Base-by-base conservation (phyloP, 1,140 invertebrate genomes). In the Listronotus oregonensis region DNA sequence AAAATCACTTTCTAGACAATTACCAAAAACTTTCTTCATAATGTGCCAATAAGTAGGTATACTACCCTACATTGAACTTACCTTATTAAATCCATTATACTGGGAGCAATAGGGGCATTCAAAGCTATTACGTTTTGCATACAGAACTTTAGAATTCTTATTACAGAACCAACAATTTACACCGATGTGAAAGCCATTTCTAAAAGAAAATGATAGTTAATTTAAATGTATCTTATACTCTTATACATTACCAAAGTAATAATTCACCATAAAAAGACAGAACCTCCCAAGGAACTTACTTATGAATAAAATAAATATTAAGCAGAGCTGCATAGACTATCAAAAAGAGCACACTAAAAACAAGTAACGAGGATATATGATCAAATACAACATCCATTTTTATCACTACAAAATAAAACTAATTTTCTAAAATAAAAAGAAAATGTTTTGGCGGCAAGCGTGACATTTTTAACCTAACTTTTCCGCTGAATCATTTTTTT, bases 141-240 rank as follows among this genome's bases (percentile, higher is more conserved):
- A 91, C 42, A 85, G 85, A 10, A 94, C 85, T 75, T 85, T 86
- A 37, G 85, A 83, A 73, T 90, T 83, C 50, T 76, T 76, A 75
- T 91, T 90, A 77, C 93, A 96, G 81, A 95, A 96, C 93, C 93
- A 96, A 80, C 93, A 96, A 74, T 92, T 92, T 0, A 92, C 91
- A 46, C 69, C 80, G 0, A 74, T 49, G 15, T 67, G 60, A 74
- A 76, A 74, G 32, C 69, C 66, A 59, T 68, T 66, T 44, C 77
- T 79, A 50, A 75, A 75, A 47, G 62, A 52, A 64, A 52, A 27
- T n/a, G 5, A 3, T 27, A 27, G 5, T 3, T 27, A 27, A 27
- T 27, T 3, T 5, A 27, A 27, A 27, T 5, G 2, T 27, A 27
- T 3, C 5, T n/a, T n/a, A n/a, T n/a, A n/a, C n/a, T n/a, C n/a